phyloP scores from a whole-genome alignment of 2,113 vertebrate genomes.

The Pampusana beccarii region DNA sequence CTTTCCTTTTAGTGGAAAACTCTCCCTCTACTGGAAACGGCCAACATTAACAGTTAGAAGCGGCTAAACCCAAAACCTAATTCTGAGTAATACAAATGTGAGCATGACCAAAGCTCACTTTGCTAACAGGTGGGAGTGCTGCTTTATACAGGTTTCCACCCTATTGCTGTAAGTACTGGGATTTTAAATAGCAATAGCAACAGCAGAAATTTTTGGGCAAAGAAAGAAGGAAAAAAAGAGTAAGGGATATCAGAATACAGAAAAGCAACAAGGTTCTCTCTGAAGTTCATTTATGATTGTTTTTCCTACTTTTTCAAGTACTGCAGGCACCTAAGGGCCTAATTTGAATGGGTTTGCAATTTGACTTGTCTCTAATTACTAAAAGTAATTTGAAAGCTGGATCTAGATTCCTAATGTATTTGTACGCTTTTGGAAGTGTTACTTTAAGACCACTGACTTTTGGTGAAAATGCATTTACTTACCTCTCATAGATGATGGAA shows the following conservation, averaged over 20 bases:
- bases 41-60: not conserved
- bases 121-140: not conserved
- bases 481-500: conserved; percentile 29
- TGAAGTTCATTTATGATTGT: not conserved
- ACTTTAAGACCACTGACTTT: not conserved
- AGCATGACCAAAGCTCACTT: not conserved
- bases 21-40: not conserved
- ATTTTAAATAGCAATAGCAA: not conserved
- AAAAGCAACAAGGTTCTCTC: not conserved
- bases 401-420: not conserved
- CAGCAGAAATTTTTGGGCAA: not conserved
- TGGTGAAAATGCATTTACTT: not conserved
- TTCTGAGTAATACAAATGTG: not conserved
- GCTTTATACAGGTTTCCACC: not conserved
- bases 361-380: not conserved
- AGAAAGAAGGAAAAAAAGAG: not conserved
- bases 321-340: not conserved
- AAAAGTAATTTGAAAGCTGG: not conserved
- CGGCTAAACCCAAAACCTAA: not conserved
- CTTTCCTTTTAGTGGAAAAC: not conserved
- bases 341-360: not conserved
- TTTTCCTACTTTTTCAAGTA: not conserved
- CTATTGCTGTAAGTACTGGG: not conserved
- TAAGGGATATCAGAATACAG: not conserved
- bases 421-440: not conserved